Conservation (phyloP, 1,140 invertebrate genomes). For the Anagrus nilaparvatae region DNA sequence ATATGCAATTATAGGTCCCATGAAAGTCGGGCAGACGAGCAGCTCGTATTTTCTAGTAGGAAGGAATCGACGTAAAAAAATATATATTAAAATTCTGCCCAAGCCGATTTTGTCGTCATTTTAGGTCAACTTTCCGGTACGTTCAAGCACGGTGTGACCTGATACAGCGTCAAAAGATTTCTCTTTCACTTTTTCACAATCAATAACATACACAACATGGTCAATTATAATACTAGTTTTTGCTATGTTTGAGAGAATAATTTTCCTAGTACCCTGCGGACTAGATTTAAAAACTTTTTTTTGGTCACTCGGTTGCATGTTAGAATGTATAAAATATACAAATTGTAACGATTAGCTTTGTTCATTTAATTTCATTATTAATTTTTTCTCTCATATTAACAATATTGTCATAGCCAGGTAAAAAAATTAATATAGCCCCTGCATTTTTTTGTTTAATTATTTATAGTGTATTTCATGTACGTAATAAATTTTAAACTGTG, state of each 20-base stretch:
- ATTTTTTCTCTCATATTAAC: conserved; percentile 62
- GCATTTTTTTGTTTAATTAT: too few relatives aligned
- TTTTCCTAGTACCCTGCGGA: conserved; percentile 57
- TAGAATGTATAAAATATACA: conserved; percentile 68
- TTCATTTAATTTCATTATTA: conserved; percentile 47
- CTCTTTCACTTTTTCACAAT: conserved; percentile 83
- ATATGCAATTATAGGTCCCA: too few relatives aligned
- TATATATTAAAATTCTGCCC: too few relatives aligned
- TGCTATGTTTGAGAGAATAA: conserved; percentile 87
- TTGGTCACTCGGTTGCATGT: conserved; percentile 73
- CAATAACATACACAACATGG: conserved; percentile 85
- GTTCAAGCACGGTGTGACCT: conserved; percentile 57
- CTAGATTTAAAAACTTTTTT: conserved; percentile 65
- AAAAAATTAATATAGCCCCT: conserved; percentile 80
- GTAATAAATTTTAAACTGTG: too few relatives aligned
- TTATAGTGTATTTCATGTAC: too few relatives aligned
- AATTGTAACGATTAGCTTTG: conserved; percentile 42
- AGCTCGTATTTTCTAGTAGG: too few relatives aligned
- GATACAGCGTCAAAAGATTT: conserved; percentile 64
- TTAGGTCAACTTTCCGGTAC: too few relatives aligned
- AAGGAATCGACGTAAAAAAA: too few relatives aligned
- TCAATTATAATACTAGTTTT: conserved; percentile 90
- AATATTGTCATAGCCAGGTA: conserved; percentile 93
- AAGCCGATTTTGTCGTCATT: too few relatives aligned
- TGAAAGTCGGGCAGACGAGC: too few relatives aligned